These are phyloP conservation scores for Chydorus sphaericus DNA, from an alignment of 2,888 invertebrate genomes.

Conservation along the genomic window DNA sequence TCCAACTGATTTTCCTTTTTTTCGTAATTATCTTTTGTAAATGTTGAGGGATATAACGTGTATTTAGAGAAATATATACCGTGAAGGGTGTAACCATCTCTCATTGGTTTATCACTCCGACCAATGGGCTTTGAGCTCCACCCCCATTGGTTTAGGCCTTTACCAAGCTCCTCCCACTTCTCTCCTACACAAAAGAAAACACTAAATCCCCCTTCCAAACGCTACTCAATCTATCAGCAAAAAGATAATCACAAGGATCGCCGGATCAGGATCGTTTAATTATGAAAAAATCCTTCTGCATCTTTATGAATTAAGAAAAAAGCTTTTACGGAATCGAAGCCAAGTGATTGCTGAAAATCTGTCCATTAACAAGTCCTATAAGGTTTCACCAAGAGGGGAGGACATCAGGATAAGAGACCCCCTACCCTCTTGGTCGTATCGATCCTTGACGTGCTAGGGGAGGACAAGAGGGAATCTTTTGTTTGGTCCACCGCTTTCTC, in stretches of 20 bases:
- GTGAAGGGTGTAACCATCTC: background rate
- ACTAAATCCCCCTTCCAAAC: no score
- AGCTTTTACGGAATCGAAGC: no score
- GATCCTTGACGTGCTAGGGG: no score
- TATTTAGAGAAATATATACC: background rate
- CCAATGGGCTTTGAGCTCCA: background rate
- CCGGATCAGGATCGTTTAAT: no score
- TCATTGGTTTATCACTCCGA: background rate
- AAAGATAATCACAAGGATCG: no score
- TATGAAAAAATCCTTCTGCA: no score
- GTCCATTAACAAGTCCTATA: background rate
- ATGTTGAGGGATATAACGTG: background rate
- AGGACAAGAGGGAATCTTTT: no score
- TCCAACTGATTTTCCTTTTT: no score
- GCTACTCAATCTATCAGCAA: no score
- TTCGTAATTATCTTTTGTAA: background rate
- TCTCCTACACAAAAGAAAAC: background rate
- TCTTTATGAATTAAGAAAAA: no score
- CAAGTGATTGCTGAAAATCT: background rate
- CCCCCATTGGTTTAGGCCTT: background rate
- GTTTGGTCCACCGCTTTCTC: constrained; percentile 2
- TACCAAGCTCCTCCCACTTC: background rate
- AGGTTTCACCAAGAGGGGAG: background rate
- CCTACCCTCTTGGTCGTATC: no score
- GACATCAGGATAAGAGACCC: no score